A percentile compares a stretch with the other conserved stretches of the same genome.
Conservation (phyloP, 1,140 invertebrate genomes). For the Spodoptera frugiperda region DNA sequence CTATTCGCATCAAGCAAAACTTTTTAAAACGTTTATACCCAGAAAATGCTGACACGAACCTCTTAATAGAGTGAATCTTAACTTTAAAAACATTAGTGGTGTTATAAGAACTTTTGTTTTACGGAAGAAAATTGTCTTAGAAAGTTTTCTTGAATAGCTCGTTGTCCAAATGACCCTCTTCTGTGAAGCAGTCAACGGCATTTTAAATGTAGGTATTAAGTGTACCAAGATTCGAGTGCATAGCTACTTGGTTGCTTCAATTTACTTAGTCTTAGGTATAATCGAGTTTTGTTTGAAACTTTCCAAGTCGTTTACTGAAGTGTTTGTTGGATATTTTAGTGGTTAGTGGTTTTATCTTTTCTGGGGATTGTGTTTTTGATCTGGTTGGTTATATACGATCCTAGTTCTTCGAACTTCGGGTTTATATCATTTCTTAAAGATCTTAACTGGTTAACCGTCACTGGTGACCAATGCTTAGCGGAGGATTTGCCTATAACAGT, state of each 20-base stretch:
- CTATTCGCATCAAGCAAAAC: conserved; percentile 5
- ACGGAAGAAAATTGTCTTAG: conserved; percentile 20
- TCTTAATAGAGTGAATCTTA: conserved; percentile 37
- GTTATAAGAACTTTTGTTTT: conserved; percentile 45
- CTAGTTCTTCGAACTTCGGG: too few species aligned
- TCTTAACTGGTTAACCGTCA: too few species aligned
- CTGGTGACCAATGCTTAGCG: too few species aligned
- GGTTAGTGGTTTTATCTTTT: too few species aligned
- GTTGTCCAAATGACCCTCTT: conserved; percentile 33
- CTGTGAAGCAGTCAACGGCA: conserved; percentile 11
- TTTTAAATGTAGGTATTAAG: conserved; percentile 36
- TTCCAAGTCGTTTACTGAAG: not conserved
- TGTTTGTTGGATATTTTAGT: conserved; percentile 3
- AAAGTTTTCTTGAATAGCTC: conserved; percentile 32
- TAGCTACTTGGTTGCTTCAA: conserved; percentile 10
- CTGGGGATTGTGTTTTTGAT: too few species aligned
- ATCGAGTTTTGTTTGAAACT: not conserved
- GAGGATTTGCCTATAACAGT: too few species aligned
- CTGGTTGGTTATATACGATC: too few species aligned
- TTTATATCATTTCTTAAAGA: too few species aligned
- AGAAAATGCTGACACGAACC: conserved; percentile 30
- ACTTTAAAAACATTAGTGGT: conserved; percentile 36
- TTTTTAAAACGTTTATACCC: conserved; percentile 23
- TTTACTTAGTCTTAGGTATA: conserved; percentile 10
- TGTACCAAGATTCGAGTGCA: conserved; percentile 19